phyloP scores from a whole-genome alignment of 2,113 vertebrate genomes.

The Neotragus pygmaeus region DNA sequence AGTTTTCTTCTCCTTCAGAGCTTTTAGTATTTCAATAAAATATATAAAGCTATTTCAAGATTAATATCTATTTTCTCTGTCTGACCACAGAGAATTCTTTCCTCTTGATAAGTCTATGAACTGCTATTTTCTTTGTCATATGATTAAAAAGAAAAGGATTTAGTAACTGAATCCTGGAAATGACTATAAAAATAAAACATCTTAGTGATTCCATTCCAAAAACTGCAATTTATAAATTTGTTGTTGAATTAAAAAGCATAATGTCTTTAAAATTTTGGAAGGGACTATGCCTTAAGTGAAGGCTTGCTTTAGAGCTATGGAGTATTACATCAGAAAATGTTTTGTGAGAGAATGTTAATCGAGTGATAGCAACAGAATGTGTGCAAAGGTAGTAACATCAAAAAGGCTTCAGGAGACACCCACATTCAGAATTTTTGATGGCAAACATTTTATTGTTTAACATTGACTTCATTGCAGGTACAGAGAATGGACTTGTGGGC shows the following conservation, averaged over 20 bases:
- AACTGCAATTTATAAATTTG: background rate
- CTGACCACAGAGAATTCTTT: background rate
- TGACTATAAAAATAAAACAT: background rate
- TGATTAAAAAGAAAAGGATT: background rate
- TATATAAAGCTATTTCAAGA: background rate
- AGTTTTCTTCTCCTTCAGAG: background rate
- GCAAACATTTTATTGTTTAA: background rate
- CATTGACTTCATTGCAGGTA: background rate
- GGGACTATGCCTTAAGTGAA: background rate
- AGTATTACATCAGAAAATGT: background rate
- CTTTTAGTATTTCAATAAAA: background rate
- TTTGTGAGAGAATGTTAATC: background rate
- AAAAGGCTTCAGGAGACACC: background rate
- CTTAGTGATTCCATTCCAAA: background rate
- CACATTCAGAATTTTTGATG: background rate
- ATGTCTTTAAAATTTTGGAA: background rate
- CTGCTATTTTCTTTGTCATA: background rate
- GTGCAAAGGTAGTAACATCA: background rate
- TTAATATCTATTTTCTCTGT: background rate
- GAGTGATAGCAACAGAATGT: background rate
- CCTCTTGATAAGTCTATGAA: background rate
- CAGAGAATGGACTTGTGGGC: background rate
- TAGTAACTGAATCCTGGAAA: background rate
- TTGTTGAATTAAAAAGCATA: background rate
- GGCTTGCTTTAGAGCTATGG: background rate